phyloP scores from a whole-genome alignment of 2,113 vertebrate species.

The Cebus imitator region DNA sequence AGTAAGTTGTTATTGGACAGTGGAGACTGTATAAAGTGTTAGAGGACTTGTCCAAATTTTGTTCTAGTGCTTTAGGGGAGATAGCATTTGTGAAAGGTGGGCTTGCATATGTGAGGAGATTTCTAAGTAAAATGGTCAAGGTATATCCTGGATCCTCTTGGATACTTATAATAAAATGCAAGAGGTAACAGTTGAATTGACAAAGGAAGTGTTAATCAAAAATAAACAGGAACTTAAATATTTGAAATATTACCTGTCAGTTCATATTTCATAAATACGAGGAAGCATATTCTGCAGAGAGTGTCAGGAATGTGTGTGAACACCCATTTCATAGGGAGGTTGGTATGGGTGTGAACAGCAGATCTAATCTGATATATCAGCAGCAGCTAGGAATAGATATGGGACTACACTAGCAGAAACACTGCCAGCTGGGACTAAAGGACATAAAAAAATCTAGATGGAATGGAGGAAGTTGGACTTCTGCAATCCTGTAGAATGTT shows the following conservation, averaged over 20 bases:
- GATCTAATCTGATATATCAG: not conserved
- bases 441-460: not conserved
- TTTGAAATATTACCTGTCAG: not conserved
- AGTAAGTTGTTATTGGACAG: not conserved
- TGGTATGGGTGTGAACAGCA: not conserved
- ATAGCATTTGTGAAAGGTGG: not conserved
- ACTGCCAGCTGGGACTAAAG: not conserved
- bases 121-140: not conserved
- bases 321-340: not conserved
- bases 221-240: not conserved
- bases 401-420: not conserved
- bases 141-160: not conserved
- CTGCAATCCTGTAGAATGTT: not conserved
- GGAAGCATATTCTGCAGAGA: not conserved
- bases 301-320: not conserved
- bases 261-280: not conserved
- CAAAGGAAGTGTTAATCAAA: not conserved
- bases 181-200: not conserved
- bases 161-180: not conserved
- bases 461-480: not conserved
- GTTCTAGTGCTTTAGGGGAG: not conserved
- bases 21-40: not conserved
- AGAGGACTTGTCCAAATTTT: not conserved
- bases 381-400: not conserved
- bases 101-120: not conserved